A percentile compares a stretch with the other conserved stretches of the same genome.
These are phyloP conservation scores for Phalloptychus januarius DNA, from an alignment of 2,797 vertebrate genomes.

Conservation along the genomic window DNA sequence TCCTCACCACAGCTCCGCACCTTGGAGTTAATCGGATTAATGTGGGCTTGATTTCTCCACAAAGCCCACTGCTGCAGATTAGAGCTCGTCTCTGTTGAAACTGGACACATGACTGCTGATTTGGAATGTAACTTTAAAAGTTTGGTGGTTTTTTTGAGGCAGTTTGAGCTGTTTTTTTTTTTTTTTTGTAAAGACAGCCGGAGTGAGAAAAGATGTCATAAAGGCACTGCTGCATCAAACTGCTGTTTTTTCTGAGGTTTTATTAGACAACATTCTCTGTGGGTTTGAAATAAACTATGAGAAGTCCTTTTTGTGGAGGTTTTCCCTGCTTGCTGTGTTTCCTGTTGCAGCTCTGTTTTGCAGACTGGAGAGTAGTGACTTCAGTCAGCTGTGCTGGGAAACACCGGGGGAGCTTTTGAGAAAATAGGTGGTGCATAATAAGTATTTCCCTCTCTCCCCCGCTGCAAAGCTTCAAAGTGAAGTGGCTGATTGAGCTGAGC, in stretches of 20 bases:
- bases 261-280: not conserved
- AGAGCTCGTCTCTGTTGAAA: constrained; percentile 56
- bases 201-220: not conserved
- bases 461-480: constrained; percentile 64
- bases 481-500: constrained; percentile 28
- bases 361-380: constrained; percentile 48
- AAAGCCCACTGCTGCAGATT: constrained; percentile 56
- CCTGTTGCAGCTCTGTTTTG: constrained; percentile 44
- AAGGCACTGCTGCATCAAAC: not conserved
- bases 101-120: constrained; percentile 61
- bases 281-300: not conserved
- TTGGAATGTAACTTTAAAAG: constrained; percentile 38
- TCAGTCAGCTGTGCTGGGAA: constrained; percentile 50
- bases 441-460: constrained; percentile 28
- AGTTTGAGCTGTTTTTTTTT: not conserved
- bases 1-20: constrained; percentile 50
- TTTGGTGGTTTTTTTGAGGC: not conserved
- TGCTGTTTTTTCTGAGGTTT: not conserved
- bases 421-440: constrained; percentile 52
- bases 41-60: constrained; percentile 59
- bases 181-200: not conserved
- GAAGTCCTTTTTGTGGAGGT: not conserved
- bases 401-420: constrained; percentile 41
- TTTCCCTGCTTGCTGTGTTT: constrained; percentile 22
- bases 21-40: constrained; percentile 72